These are phyloP conservation scores for Patella caerulea DNA, from an alignment of 2,888 invertebrate species.

Conservation along the genomic window DNA sequence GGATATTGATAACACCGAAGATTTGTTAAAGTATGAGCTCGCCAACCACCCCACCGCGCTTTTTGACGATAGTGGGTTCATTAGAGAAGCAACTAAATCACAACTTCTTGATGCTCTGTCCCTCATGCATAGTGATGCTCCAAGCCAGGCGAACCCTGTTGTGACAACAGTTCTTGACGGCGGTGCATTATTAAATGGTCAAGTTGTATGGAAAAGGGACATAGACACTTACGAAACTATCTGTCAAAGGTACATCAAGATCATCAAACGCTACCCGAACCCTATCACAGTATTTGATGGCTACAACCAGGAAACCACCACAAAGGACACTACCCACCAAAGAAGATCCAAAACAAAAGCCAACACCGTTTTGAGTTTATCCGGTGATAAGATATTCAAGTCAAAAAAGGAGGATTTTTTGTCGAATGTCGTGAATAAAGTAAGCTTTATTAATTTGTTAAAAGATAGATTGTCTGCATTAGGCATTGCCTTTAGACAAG, in stretches of 20 bases:
- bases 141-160: not conserved
- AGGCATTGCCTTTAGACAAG: too few relatives aligned
- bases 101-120: conserved; percentile 31
- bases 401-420: conserved; percentile 47
- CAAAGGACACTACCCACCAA: conserved; percentile 35
- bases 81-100: conserved; percentile 31
- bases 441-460: conserved; percentile 42
- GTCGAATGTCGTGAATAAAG: conserved; percentile 46
- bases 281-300: conserved; percentile 41
- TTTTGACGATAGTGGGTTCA: conserved; percentile 29
- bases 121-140: not conserved
- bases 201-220: conserved; percentile 22
- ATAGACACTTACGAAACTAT: conserved; percentile 24
- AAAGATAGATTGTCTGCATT: not conserved
- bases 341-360: conserved; percentile 23
- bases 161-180: conserved; percentile 29
- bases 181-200: conserved; percentile 29
- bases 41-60: conserved; percentile 30
- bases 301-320: conserved; percentile 27
- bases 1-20: conserved; percentile 5
- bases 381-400: conserved; percentile 31
- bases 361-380: conserved; percentile 35
- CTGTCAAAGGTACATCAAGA: conserved; percentile 15
- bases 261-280: conserved; percentile 15
- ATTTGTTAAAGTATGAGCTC: conserved; percentile 29